Percentiles rank a stretch among this genome's conserved stretches.
phyloP scores from a whole-genome alignment of 2,797 vertebrate genomes.

The Dallia pectoralis region DNA sequence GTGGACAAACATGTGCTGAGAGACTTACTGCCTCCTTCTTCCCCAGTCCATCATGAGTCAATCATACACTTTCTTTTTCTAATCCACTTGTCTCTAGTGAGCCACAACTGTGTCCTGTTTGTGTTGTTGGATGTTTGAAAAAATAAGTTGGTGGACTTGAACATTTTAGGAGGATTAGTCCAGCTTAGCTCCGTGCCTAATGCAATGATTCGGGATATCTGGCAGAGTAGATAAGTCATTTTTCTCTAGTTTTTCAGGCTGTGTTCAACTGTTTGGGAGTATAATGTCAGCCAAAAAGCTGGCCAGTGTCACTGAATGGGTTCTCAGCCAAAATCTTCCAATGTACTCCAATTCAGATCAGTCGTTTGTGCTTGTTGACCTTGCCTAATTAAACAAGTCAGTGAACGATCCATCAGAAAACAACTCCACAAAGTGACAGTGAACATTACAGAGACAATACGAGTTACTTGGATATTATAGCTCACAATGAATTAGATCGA shows the following conservation, averaged over 20 bases:
- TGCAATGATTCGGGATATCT: slow-evolving; percentile 79
- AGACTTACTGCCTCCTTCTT: slow-evolving; percentile 39
- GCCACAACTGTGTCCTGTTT: slow-evolving; percentile 67
- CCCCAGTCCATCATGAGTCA: slow-evolving; percentile 47
- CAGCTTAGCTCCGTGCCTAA: slow-evolving; percentile 72
- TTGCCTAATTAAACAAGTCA: neutral
- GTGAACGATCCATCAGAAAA: neutral
- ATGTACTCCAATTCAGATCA: neutral
- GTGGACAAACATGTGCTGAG: slow-evolving; percentile 46
- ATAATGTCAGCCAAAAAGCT: slow-evolving; percentile 52
- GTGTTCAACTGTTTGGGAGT: slow-evolving; percentile 54
- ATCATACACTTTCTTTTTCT: slow-evolving; percentile 59
- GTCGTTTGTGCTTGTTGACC: slow-evolving; percentile 6
- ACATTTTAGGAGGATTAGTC: slow-evolving; percentile 77
- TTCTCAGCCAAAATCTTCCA: slow-evolving; percentile 10
- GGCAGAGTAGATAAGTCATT: slow-evolving; percentile 73
- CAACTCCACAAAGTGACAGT: neutral
- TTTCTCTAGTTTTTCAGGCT: slow-evolving; percentile 65
- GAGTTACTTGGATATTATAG: neutral
- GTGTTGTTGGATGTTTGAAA: slow-evolving; percentile 69
- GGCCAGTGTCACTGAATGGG: slow-evolving; percentile 13
- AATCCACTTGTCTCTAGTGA: slow-evolving; percentile 65
- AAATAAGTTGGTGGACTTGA: slow-evolving; percentile 70
- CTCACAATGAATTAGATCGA: neutral
- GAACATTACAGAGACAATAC: neutral